Base-by-base conservation (phyloP, 2,888 invertebrate species). In the Timema podura region DNA sequence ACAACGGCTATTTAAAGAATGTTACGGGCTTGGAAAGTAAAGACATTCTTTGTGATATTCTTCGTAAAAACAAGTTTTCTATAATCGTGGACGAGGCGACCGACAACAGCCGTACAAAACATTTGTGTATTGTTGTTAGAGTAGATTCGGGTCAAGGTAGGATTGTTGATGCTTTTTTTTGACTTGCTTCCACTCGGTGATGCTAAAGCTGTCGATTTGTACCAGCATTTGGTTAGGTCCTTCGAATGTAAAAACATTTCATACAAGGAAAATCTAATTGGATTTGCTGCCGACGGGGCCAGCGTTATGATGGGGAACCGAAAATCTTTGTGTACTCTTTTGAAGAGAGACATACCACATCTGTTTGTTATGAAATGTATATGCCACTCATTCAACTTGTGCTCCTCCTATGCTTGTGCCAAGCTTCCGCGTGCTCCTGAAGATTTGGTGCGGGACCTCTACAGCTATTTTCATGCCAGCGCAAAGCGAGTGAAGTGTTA, bases 261-360 rank as follows among this genome's bases (percentile, higher is more conserved):
- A 68, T 79, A 77, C 65, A 76, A 76, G 71, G 48, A 73, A 68
- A 77, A 78, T 64, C 74, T 79, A 74, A 76, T 79, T 64, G 79
- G 79, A 2, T 80, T 80, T 75, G 78, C 77, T 46, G 75, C 78
- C 7, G 79, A 80, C 75, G 79, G 80, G n/a, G 79, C 79, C 3
- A 79, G 76, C 74, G 76, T 76, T 2, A 80, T 80, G 79, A 76
- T 78, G 73, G 79, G 78, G 5, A 51, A 64, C 30, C 72, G 76
- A 59, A 74, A 79, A 75, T 80, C 78, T 11, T 74, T 80, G 13
- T 70, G 74, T 15, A 75, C 76, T 15, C 72, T 76, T 45, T 76
- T 80, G 30, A 75, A 75, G 74, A 71, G 72, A 68, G 79, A 79
- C 48, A 74, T 78, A 44, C 77, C 78, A 46, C 30, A 76, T 71